Evolutionary conservation across 2,797 vertebrate genomes (phyloP).

Genomic region (Protosalanx chinensis): DNA sequence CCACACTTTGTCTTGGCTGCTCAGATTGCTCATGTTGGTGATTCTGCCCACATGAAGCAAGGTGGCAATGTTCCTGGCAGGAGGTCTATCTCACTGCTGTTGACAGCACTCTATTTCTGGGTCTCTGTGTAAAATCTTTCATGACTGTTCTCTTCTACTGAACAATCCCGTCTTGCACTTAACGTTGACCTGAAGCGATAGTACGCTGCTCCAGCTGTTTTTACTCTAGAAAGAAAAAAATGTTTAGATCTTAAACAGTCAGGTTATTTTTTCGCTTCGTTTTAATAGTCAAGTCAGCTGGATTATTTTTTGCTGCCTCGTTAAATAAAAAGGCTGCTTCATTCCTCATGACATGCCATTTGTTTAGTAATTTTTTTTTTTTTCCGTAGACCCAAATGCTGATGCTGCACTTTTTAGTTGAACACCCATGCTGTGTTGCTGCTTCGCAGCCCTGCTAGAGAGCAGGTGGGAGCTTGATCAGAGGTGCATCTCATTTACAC

Average conservation of each 20-base stretch:
- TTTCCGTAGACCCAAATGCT: conserved; percentile 65
- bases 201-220: conserved; percentile 36
- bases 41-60: conserved; percentile 27
- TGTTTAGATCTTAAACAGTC: conserved; percentile 12
- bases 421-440: conserved; percentile 26
- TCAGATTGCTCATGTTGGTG: conserved; percentile 36
- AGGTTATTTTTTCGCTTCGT: neutral
- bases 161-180: conserved; percentile 12
- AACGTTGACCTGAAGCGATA: conserved; percentile 36
- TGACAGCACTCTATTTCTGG: conserved; percentile 21
- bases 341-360: conserved; percentile 67
- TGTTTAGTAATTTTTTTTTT: conserved; percentile 62
- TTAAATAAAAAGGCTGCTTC: conserved; percentile 60
- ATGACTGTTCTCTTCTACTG: conserved; percentile 40
- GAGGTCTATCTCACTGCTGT: conserved; percentile 12
- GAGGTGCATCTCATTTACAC: conserved; percentile 45
- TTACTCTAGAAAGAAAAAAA: conserved; percentile 1
- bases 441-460: conserved; percentile 28
- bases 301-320: conserved; percentile 50
- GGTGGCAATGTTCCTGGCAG: conserved; percentile 2
- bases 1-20: conserved; percentile 25
- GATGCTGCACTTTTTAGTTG: conserved; percentile 55
- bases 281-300: conserved; percentile 58
- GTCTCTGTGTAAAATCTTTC: conserved; percentile 32
- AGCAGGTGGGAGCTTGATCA: conserved; percentile 51